These are phyloP conservation scores for Diloba caeruleocephala DNA, from an alignment of 2,888 invertebrate genomes.

Conservation along the genomic window DNA sequence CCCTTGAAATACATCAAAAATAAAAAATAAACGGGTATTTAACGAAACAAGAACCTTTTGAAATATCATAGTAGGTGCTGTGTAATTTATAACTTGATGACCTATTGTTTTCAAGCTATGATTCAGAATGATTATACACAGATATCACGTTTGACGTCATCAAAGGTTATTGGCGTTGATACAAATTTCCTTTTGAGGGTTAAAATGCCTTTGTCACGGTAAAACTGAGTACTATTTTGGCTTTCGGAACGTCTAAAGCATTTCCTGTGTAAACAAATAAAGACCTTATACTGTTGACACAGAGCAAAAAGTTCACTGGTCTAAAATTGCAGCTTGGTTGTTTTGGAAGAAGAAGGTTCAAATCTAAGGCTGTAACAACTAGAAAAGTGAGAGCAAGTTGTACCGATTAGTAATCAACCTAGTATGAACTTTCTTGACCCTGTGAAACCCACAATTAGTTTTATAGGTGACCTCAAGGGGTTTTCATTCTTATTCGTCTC, in stretches of 20 bases:
- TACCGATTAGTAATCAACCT: too few species aligned
- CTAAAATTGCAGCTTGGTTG: not conserved
- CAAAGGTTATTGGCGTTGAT: conserved; percentile 19
- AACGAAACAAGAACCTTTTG: not conserved
- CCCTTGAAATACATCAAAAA: not conserved
- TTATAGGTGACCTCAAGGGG: too few species aligned
- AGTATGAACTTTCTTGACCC: too few species aligned
- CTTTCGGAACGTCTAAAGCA: not conserved
- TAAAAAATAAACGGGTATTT: not conserved
- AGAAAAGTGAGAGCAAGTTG: too few species aligned
- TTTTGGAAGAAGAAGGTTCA: not conserved
- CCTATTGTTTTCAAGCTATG: conserved; percentile 13
- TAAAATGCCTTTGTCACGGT: conserved; percentile 20
- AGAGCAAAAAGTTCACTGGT: not conserved
- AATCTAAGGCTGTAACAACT: too few species aligned
- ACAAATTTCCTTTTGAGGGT: conserved; percentile 14
- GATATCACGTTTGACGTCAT: conserved; percentile 12
- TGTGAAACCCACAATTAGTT: too few species aligned
- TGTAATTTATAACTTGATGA: conserved; percentile 9
- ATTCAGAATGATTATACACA: conserved; percentile 1
- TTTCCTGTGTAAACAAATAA: not conserved
- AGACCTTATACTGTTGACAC: not conserved
- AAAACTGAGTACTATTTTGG: not conserved
- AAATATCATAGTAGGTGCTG: not conserved
- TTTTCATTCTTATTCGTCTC: too few species aligned